Conservation (phyloP, 2,888 invertebrate species). For the Eupithecia pulchellata region DNA sequence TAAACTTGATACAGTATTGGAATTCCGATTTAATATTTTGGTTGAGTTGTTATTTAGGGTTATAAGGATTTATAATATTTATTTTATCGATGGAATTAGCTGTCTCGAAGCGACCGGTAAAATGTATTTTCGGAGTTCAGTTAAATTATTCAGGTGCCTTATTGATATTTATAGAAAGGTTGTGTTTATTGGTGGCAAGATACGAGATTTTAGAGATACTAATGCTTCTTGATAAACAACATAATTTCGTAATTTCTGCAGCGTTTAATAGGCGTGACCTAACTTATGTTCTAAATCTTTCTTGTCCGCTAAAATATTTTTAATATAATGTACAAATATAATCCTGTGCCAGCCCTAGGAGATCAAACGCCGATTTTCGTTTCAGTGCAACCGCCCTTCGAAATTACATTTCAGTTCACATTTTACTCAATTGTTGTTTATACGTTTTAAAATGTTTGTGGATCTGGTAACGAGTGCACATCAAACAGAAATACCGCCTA, state of each 20-base stretch:
- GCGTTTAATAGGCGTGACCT: not conserved
- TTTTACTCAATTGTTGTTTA: constrained; percentile 8
- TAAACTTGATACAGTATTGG: constrained; percentile 7
- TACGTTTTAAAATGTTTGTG: not conserved
- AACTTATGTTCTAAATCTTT: not conserved
- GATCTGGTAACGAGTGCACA: not conserved
- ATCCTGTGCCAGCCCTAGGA: constrained; percentile 57
- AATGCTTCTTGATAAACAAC: no score
- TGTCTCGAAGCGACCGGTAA: not conserved
- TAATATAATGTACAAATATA: not conserved
- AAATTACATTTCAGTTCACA: constrained; percentile 15
- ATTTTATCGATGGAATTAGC: not conserved
- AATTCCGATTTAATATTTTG: constrained; percentile 10
- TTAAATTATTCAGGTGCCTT: not conserved
- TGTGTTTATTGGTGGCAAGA: not conserved
- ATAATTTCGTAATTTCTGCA: no score
- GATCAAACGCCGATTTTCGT: constrained; percentile 67
- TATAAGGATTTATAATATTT: not conserved
- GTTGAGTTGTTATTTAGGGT: constrained; percentile 23
- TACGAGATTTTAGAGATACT: not conserved
- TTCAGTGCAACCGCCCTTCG: constrained; percentile 34
- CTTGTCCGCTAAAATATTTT: not conserved
- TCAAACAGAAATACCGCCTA: not conserved
- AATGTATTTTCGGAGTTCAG: not conserved
- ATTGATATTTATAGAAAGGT: not conserved